Percentiles rank a stretch among this genome's conserved stretches.
phyloP scores from a whole-genome alignment of 2,888 invertebrate species.

The Operophtera brumata region DNA sequence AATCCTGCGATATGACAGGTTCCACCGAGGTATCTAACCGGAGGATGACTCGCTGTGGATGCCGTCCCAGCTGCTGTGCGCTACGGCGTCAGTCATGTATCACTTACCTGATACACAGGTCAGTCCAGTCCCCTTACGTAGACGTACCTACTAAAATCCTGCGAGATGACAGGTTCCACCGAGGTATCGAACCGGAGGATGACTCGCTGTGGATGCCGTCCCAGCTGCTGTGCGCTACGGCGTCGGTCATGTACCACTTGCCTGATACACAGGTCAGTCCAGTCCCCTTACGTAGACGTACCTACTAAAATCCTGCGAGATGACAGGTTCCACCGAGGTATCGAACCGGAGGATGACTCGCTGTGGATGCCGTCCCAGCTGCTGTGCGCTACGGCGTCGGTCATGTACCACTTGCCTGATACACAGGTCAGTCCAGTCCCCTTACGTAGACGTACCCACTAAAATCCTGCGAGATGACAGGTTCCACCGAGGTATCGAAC shows the following conservation, averaged over 20 bases:
- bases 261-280: constrained; percentile 92
- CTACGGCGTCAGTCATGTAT: constrained; percentile 89
- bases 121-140: too few species aligned
- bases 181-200: constrained; percentile 93
- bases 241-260: constrained; percentile 87
- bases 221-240: constrained; percentile 92
- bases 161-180: constrained; percentile 94
- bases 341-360: constrained; percentile 95
- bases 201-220: constrained; percentile 96
- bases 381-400: constrained; percentile 90
- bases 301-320: constrained; percentile 94
- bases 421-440: constrained; percentile 87
- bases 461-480: constrained; percentile 94
- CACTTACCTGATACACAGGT: constrained; percentile 95
- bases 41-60: constrained; percentile 96
- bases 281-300: too few species aligned
- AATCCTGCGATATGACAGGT: constrained; percentile 94
- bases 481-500: constrained; percentile 93
- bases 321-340: constrained; percentile 93
- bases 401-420: constrained; percentile 90
- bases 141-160: too few species aligned
- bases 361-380: constrained; percentile 96
- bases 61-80: constrained; percentile 93
- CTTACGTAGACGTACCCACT: too few species aligned
- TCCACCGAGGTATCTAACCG: constrained; percentile 93